phyloP scores from a whole-genome alignment of 2,888 invertebrate species.

The Graphium colonna region DNA sequence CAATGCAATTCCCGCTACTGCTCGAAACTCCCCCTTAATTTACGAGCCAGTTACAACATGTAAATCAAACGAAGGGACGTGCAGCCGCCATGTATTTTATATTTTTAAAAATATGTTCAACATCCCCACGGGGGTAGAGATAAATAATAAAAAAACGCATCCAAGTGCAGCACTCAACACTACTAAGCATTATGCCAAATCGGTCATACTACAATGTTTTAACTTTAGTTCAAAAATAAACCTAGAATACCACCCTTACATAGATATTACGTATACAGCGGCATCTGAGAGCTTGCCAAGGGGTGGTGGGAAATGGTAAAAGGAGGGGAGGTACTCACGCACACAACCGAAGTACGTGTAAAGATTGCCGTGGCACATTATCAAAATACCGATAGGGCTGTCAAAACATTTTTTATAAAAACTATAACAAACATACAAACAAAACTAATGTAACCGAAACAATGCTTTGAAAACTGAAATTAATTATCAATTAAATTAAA shows the following conservation, averaged over 20 bases:
- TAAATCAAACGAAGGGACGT: conserved; percentile 9
- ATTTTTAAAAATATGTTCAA: conserved; percentile 5
- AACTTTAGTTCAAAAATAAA: conserved; percentile 36
- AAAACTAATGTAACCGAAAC: no score
- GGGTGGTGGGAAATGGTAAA: conserved; percentile 21
- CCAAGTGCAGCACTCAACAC: conserved; percentile 28
- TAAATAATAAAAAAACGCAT: conserved; percentile 11
- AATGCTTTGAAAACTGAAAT: no score
- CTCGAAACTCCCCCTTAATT: not conserved
- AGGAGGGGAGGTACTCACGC: conserved; percentile 2
- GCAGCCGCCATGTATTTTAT: conserved; percentile 9
- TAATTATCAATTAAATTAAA: no score
- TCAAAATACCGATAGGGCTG: conserved; percentile 7
- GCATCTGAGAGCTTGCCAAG: conserved; percentile 32
- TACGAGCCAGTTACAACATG: conserved; percentile 7
- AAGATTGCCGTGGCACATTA: not conserved
- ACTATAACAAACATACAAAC: no score
- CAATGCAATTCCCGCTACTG: not conserved
- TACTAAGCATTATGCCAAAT: conserved; percentile 34
- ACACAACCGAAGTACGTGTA: conserved; percentile 1
- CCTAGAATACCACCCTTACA: conserved; percentile 24
- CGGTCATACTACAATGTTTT: conserved; percentile 37
- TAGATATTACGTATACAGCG: conserved; percentile 10
- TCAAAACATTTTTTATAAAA: no score
- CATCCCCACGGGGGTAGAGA: not conserved